Base-by-base conservation (phyloP, 2,888 invertebrate species). In the Rhagonycha fulva region DNA sequence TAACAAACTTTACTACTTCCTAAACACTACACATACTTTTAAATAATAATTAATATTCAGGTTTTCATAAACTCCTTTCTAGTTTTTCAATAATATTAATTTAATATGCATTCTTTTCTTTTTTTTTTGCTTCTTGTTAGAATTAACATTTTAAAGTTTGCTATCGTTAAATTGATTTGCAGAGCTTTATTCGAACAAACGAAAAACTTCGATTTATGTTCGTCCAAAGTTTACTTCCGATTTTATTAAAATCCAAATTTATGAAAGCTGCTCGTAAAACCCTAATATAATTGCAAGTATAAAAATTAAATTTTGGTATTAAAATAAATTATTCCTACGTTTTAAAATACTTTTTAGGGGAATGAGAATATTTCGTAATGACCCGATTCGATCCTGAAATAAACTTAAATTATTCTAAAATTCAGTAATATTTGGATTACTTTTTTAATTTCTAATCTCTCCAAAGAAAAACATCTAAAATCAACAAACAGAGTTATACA, bases 161-260 rank as follows among this genome's bases (percentile, higher is more conserved):
- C 71, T 30, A 63, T 63, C 62, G 63, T 71, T 71, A 71, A 71
- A 62, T 71, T 71, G 71, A 71, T 71, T 71, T 71, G 62, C 23
- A 71, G 62, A 71, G 63, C 63, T 71, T 71, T 71, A 71, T 71
- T 14, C 62, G 71, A 32, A 63, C 71, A 61, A 32, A 63, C 62
- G 63, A 71, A 71, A 71, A 71, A 63, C 71, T 71, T 71, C 63
- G 71, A 71, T 71, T 71, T 63, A 28, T 30, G 71, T 71, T 67
- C 66, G 62, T 28, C 66, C 14, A 72, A 66, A 67, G 23, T 71
- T 71, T 71, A 62, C 60, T 67, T 67, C 63, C 67, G 67, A 68
- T 60, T 72, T 72, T 72, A 72, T 68, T 72, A 68, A 68, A 72
- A 60, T 72, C 68, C 60, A 63, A 67, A 66, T 71, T 71, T 70